Evolutionary conservation across 2,888 invertebrate species (phyloP).

Genomic region (Microctonus hyperodae): DNA sequence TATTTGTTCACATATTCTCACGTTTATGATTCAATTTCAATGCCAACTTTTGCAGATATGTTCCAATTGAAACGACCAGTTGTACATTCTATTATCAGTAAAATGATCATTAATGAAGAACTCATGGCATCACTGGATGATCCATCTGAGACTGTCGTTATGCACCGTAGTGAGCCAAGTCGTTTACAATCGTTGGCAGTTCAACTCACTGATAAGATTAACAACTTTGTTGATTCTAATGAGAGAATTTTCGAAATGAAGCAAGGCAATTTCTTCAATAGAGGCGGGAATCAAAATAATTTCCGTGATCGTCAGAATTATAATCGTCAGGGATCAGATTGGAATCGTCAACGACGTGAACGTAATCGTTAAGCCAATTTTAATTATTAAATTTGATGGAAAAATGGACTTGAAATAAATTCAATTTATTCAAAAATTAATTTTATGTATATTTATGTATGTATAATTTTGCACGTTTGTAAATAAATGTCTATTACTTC

Average conservation of each 20-base stretch:
- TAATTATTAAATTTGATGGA: slow-evolving; percentile 46
- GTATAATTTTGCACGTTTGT: slow-evolving; percentile 37
- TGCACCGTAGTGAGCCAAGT: slow-evolving; percentile 98
- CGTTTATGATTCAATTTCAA: slow-evolving; percentile 96
- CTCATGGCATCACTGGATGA: slow-evolving; percentile 97
- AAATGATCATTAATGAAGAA: slow-evolving; percentile 99
- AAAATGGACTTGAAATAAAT: too few relatives aligned
- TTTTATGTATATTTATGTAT: slow-evolving; percentile 28
- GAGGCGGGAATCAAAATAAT: slow-evolving; percentile 76
- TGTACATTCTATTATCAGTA: slow-evolving; percentile 95
- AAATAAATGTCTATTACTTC: slow-evolving; percentile 28
- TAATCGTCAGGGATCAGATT: slow-evolving; percentile 66
- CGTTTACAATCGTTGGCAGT: slow-evolving; percentile 95
- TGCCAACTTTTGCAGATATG: slow-evolving; percentile 91
- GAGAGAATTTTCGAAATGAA: slow-evolving; percentile 95
- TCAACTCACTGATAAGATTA: slow-evolving; percentile 92
- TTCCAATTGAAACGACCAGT: slow-evolving; percentile 88
- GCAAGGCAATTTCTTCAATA: slow-evolving; percentile 83
- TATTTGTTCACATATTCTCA: slow-evolving; percentile 98
- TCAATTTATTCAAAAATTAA: slow-evolving; percentile 35
- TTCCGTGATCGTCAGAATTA: slow-evolving; percentile 68
- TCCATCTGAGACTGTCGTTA: slow-evolving; percentile 95
- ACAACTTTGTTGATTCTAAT: slow-evolving; percentile 96
- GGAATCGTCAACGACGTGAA: slow-evolving; percentile 66
- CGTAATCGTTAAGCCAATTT: slow-evolving; percentile 59